Evolutionary conservation across 2,888 invertebrate species (phyloP).

Genomic region (Lasioglossum marginatum): DNA sequence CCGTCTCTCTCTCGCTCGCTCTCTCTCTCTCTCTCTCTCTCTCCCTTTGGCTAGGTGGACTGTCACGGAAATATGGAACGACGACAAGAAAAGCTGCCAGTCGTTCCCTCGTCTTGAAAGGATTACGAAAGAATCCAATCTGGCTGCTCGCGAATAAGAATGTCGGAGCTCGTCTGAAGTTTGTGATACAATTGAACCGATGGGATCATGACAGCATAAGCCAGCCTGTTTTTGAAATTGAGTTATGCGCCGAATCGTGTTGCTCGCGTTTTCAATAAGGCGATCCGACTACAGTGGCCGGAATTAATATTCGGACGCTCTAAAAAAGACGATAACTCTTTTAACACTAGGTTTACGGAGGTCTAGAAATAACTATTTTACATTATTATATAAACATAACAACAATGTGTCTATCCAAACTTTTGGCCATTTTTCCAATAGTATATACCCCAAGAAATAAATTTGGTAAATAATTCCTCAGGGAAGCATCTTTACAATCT

Average conservation of each 20-base stretch:
- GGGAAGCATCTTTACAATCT: too few relatives aligned
- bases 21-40: not conserved
- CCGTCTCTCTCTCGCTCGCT: not conserved
- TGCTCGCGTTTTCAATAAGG: not conserved
- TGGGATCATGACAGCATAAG: constrained; percentile 1
- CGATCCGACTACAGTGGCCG: too few relatives aligned
- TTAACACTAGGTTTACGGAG: too few relatives aligned
- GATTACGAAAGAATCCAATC: not conserved
- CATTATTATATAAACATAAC: too few relatives aligned
- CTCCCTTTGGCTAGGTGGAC: not conserved
- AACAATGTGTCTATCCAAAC: too few relatives aligned
- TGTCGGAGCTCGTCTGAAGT: not conserved
- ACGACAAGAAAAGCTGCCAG: constrained; percentile 5
- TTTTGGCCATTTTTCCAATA: too few relatives aligned
- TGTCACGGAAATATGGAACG: constrained; percentile 2
- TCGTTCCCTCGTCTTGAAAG: not conserved
- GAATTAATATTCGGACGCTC: too few relatives aligned
- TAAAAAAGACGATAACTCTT: too few relatives aligned
- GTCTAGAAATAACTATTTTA: too few relatives aligned
- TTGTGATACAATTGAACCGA: not conserved
- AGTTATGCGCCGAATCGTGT: not conserved
- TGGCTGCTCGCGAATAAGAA: not conserved
- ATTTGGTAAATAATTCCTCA: too few relatives aligned
- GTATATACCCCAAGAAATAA: too few relatives aligned
- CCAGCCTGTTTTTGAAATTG: not conserved